These are phyloP conservation scores for Triops cancriformis DNA, from an alignment of 1,140 invertebrate genomes.

Conservation along the genomic window DNA sequence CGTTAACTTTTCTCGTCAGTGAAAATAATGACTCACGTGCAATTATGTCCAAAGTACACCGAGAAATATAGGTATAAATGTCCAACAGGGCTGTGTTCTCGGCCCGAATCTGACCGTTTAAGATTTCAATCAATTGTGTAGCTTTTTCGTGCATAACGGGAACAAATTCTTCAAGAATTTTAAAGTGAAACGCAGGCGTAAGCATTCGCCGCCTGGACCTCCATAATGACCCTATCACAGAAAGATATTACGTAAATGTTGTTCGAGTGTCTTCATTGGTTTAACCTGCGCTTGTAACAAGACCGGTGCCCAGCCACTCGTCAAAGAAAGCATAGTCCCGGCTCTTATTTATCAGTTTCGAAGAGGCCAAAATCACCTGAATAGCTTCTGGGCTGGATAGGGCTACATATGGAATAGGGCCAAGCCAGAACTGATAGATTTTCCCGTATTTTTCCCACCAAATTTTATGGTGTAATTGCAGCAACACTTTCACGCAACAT, in stretches of 20 bases:
- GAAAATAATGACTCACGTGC: conserved; percentile 51
- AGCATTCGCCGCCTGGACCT: conserved; percentile 45
- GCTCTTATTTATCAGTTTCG: conserved; percentile 62
- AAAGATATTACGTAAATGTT: neutral
- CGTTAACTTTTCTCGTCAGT: neutral
- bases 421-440: neutral
- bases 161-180: conserved; percentile 52
- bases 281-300: conserved; percentile 55
- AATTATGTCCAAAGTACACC: conserved; percentile 51
- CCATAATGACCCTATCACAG: conserved; percentile 44
- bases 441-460: neutral
- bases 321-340: conserved; percentile 60
- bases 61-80: conserved; percentile 45
- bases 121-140: conserved; percentile 58
- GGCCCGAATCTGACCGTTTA: conserved; percentile 60
- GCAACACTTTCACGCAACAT: neutral
- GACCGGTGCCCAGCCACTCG: conserved; percentile 67
- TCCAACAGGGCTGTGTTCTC: conserved; percentile 38
- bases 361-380: conserved; percentile 57
- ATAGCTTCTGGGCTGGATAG: neutral
- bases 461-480: neutral
- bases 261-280: conserved; percentile 39
- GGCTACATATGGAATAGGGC: neutral
- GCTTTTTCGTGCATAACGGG: conserved; percentile 60
- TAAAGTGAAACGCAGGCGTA: conserved; percentile 56